Conservation (phyloP, 2,797 vertebrate genomes). For the Peromyscus eremicus region DNA sequence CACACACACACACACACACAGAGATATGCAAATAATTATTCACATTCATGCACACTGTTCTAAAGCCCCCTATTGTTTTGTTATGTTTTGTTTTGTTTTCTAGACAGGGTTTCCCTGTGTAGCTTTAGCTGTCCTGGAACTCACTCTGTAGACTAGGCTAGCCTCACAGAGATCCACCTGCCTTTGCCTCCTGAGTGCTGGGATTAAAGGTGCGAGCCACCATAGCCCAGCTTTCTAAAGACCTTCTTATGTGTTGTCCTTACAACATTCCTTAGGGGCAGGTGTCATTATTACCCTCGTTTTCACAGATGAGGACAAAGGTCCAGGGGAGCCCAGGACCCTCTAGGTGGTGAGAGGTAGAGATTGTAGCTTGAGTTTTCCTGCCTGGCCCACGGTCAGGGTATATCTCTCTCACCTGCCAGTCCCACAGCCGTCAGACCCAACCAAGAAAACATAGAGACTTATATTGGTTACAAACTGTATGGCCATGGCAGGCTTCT, state of each 20-base stretch:
- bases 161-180: neutral
- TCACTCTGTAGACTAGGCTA: neutral
- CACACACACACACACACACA: neutral
- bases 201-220: neutral
- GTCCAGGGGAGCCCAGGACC: neutral
- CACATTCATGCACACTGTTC: neutral
- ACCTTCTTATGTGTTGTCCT: neutral
- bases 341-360: neutral
- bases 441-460: too few species aligned
- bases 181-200: neutral
- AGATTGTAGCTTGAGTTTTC: too few species aligned
- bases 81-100: neutral
- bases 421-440: too few species aligned
- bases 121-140: neutral
- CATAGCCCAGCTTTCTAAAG: neutral
- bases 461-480: too few species aligned
- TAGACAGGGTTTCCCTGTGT: neutral
- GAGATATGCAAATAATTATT: neutral
- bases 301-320: neutral
- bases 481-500: too few species aligned
- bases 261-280: neutral
- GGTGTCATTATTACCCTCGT: neutral
- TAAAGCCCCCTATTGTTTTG: too few species aligned
- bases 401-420: too few species aligned
- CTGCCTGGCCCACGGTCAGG: too few species aligned